Conservation (phyloP, 2,888 invertebrate species). For the Drosophila cyrtoloma region DNA sequence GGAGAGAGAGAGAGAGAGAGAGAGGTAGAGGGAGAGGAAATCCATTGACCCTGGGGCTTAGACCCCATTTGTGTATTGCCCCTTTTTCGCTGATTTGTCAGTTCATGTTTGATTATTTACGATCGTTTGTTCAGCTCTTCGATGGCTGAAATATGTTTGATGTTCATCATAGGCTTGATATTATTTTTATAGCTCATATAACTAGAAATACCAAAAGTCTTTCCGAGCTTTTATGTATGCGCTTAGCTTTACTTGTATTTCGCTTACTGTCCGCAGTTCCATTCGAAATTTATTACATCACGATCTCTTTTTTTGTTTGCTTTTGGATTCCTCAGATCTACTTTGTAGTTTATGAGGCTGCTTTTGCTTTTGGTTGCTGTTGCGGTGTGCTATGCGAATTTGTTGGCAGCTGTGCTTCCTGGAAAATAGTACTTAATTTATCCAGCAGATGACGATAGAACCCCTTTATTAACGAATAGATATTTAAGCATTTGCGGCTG, state of each 20-base stretch:
- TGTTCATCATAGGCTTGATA: slow-evolving; percentile 52
- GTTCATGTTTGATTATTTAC: slow-evolving; percentile 71
- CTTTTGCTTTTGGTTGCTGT: slow-evolving; percentile 32
- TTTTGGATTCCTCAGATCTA: slow-evolving; percentile 62
- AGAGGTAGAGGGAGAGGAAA: slow-evolving; percentile 8
- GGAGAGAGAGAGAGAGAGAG: not conserved
- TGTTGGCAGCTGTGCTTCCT: slow-evolving; percentile 71
- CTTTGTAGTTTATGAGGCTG: slow-evolving; percentile 64
- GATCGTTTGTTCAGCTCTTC: slow-evolving; percentile 57
- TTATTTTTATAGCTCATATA: slow-evolving; percentile 49
- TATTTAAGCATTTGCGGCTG: slow-evolving; percentile 10
- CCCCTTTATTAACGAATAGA: slow-evolving; percentile 20
- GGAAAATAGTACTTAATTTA: slow-evolving; percentile 59
- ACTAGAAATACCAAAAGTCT: slow-evolving; percentile 26
- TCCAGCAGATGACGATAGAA: slow-evolving; percentile 43
- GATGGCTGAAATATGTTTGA: slow-evolving; percentile 47
- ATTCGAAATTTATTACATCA: slow-evolving; percentile 77
- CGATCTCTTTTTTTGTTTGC: slow-evolving; percentile 56
- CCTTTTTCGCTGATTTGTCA: slow-evolving; percentile 64
- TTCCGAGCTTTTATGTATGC: slow-evolving; percentile 30
- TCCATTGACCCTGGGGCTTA: slow-evolving; percentile 39
- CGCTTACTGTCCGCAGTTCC: slow-evolving; percentile 37
- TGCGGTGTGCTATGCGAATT: slow-evolving; percentile 52
- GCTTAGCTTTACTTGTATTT: slow-evolving; percentile 26
- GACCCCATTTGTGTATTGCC: slow-evolving; percentile 26